Conservation (phyloP, 2,797 vertebrate species). For the Lagocephalus sceleratus region DNA sequence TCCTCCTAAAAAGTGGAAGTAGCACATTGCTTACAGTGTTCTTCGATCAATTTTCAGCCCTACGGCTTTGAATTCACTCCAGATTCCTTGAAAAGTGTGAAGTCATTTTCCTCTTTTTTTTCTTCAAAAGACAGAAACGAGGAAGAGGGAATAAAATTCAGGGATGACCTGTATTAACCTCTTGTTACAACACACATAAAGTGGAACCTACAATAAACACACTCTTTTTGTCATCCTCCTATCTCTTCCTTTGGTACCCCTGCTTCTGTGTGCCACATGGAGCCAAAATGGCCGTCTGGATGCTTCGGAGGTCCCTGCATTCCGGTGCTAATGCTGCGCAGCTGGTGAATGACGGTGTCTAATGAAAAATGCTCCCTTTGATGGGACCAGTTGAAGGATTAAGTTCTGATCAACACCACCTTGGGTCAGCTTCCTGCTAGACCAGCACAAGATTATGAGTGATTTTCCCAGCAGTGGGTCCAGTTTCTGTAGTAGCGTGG, state of each 20-base stretch:
- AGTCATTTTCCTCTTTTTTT: constrained; percentile 6
- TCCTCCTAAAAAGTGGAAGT: constrained; percentile 49
- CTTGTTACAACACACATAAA: constrained; percentile 27
- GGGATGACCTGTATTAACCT: constrained; percentile 43
- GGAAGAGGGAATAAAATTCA: constrained; percentile 20
- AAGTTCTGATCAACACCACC: constrained; percentile 77
- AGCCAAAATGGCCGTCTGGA: constrained; percentile 66
- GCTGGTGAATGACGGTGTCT: constrained; percentile 72
- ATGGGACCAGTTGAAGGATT: constrained; percentile 73
- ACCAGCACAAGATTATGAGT: constrained; percentile 67
- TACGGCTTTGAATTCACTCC: constrained; percentile 50
- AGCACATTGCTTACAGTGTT: constrained; percentile 45
- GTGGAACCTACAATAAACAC: background rate
- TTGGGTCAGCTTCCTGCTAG: constrained; percentile 67
- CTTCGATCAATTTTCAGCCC: constrained; percentile 42
- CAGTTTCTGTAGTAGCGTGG: constrained; percentile 42
- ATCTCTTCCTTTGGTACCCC: constrained; percentile 28
- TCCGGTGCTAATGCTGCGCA: constrained; percentile 74
- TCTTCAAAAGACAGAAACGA: constrained; percentile 17
- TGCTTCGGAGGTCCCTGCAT: constrained; percentile 69
- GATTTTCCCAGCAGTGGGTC: constrained; percentile 57
- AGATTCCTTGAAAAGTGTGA: constrained; percentile 41
- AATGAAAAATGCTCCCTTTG: constrained; percentile 76
- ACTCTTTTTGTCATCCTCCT: background rate
- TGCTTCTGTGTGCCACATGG: constrained; percentile 66